Evolutionary conservation across 1,140 invertebrate species (phyloP).

Genomic region (Leptinotarsa undecemlineata): DNA sequence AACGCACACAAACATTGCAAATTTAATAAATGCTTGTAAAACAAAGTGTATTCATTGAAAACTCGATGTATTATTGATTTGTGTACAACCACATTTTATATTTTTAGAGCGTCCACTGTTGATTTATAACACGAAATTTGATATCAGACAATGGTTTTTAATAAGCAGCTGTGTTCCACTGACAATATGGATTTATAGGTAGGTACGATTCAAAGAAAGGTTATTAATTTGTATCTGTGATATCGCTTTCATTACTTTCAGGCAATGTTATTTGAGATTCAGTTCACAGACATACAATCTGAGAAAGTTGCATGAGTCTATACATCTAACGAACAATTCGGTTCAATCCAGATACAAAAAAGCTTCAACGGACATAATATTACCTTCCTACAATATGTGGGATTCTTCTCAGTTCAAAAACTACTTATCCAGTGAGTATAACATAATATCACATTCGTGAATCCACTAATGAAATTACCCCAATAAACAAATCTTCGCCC

Average conservation of each 20-base stretch:
- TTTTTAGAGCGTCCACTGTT: slow-evolving; percentile 75
- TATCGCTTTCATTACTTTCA: slow-evolving; percentile 43
- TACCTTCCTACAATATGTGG: slow-evolving; percentile 86
- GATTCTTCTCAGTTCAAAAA: slow-evolving; percentile 74
- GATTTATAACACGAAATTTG: slow-evolving; percentile 88
- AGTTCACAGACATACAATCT: slow-evolving; percentile 86
- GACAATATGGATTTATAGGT: slow-evolving; percentile 88
- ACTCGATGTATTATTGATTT: too few relatives aligned
- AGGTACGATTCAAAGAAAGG: slow-evolving; percentile 27
- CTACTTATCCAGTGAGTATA: slow-evolving; percentile 53
- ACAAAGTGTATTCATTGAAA: too few relatives aligned
- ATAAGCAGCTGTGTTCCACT: slow-evolving; percentile 81
- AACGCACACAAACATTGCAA: too few relatives aligned
- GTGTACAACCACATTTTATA: slow-evolving; percentile 23
- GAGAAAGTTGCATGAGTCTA: slow-evolving; percentile 81
- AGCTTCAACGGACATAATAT: slow-evolving; percentile 64
- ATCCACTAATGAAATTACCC: too few relatives aligned
- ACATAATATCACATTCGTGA: too few relatives aligned
- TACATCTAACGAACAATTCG: slow-evolving; percentile 91
- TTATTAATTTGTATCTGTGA: too few relatives aligned
- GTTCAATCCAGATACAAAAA: slow-evolving; percentile 83
- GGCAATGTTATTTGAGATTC: slow-evolving; percentile 85
- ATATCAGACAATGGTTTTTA: slow-evolving; percentile 88
- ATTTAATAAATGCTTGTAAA: too few relatives aligned
- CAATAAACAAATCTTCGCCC: too few relatives aligned